A percentile compares a stretch with the other conserved stretches of the same genome.
phyloP scores from a whole-genome alignment of 2,113 vertebrate genomes.

The Spheniscus mendiculus region DNA sequence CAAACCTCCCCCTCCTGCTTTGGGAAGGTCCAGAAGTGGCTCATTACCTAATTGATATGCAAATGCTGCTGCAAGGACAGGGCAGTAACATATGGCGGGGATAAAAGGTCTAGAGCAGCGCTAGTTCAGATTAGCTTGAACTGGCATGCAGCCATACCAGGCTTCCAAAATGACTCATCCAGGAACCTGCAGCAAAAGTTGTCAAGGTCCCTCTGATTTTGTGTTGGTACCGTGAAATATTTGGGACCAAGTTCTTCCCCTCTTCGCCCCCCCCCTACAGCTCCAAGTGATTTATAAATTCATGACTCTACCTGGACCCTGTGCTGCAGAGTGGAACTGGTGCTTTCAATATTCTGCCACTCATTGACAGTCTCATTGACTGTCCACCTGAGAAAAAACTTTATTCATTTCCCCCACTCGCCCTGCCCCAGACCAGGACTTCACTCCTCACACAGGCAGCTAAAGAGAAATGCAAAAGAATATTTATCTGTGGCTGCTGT shows the following conservation, averaged over 20 bases:
- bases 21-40: background rate
- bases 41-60: background rate
- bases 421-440: background rate
- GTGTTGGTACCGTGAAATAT: background rate
- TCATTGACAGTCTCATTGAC: background rate
- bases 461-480: background rate
- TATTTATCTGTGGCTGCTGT: background rate
- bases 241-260: background rate
- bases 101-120: conserved; percentile 10
- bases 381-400: background rate
- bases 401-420: background rate
- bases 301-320: background rate
- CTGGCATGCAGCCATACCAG: background rate
- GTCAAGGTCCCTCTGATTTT: background rate
- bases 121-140: background rate
- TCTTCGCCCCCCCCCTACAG: accelerated
- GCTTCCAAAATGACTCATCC: background rate
- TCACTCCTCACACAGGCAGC: background rate
- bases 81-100: background rate
- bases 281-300: background rate
- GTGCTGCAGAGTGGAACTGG: background rate
- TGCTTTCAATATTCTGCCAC: background rate
- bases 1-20: background rate
- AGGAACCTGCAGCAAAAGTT: background rate
- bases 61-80: background rate